These are phyloP conservation scores for Trinorchestia longiramus DNA, from an alignment of 1,140 invertebrate genomes.

Conservation along the genomic window DNA sequence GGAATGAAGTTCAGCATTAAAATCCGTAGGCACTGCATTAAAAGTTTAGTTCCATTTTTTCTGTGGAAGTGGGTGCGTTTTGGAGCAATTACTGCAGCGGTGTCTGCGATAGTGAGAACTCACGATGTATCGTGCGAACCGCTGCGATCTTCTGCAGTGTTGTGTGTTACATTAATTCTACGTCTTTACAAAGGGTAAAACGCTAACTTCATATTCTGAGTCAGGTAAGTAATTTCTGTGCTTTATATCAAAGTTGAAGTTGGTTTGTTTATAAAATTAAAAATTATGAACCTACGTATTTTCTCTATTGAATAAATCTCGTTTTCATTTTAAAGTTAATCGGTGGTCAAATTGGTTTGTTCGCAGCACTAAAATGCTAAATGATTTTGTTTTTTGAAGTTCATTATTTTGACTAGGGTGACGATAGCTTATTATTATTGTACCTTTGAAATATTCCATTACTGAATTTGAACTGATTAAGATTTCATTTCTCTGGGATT, in stretches of 20 bases:
- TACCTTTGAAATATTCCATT: too few relatives aligned
- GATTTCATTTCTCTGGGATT: too few relatives aligned
- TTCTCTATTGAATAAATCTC: neutral
- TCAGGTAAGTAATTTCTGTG: neutral
- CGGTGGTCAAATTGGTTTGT: neutral
- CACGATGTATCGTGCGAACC: neutral
- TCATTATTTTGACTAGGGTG: too few relatives aligned
- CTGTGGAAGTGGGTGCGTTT: neutral
- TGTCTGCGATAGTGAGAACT: neutral
- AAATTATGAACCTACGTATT: neutral
- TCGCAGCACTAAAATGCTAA: too few relatives aligned
- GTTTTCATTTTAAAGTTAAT: neutral
- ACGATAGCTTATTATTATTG: too few relatives aligned
- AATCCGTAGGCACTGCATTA: neutral
- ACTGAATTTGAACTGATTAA: too few relatives aligned
- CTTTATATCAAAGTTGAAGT: neutral
- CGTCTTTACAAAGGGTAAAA: neutral
- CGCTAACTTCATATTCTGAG: neutral
- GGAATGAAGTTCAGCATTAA: neutral
- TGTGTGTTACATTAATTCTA: neutral
- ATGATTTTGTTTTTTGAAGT: too few relatives aligned
- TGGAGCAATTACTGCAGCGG: neutral
- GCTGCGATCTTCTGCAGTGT: neutral
- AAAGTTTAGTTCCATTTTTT: neutral
- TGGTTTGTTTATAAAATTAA: neutral